Conservation (phyloP, 2,113 vertebrate species). For the Eupsittula cactorum region DNA sequence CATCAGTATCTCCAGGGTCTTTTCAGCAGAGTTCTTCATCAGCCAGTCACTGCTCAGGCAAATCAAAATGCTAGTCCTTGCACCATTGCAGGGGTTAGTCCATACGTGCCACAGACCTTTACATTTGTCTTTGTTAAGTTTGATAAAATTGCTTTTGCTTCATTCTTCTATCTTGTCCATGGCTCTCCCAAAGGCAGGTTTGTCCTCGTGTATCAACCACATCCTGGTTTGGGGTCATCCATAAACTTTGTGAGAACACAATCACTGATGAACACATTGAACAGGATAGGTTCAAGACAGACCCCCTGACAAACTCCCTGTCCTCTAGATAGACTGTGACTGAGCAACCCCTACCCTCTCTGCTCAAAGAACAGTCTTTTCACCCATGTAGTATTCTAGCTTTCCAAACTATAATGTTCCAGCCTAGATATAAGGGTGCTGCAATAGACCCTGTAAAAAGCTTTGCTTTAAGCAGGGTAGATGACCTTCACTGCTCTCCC, state of each 20-base stretch:
- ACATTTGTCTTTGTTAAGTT: not conserved
- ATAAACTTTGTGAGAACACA: not conserved
- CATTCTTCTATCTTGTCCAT: not conserved
- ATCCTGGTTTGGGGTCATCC: not conserved
- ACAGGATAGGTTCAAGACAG: not conserved
- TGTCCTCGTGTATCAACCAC: not conserved
- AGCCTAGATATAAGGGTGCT: not conserved
- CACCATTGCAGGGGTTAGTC: not conserved
- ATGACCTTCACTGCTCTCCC: not conserved
- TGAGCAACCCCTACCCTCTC: not conserved
- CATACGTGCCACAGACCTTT: not conserved
- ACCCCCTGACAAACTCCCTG: not conserved
- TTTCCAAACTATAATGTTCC: not conserved
- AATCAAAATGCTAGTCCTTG: not conserved
- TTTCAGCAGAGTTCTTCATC: not conserved
- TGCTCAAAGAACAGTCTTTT: not conserved
- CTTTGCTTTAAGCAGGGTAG: not conserved
- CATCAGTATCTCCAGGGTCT: accelerated
- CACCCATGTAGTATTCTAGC: not conserved
- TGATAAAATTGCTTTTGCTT: not conserved
- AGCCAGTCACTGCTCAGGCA: not conserved
- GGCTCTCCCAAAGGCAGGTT: not conserved
- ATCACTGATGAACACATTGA: not conserved
- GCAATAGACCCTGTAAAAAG: not conserved
- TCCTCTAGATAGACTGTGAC: not conserved